Base-by-base conservation (phyloP, 2,888 invertebrate genomes). In the Epinotia brunnichana region DNA sequence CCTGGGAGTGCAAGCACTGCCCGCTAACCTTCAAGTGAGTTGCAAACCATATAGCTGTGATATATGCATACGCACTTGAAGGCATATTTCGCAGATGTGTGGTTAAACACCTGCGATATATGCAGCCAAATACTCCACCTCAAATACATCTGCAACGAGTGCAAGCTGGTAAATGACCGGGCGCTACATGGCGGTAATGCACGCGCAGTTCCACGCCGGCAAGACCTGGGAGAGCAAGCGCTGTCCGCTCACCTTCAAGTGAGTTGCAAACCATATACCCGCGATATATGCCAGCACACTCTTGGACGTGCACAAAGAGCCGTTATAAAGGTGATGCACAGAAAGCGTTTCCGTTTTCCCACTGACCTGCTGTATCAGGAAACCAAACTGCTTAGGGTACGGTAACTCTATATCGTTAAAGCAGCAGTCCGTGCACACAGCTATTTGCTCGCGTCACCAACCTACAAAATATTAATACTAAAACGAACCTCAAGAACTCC, bases 11-110 rank as follows among this genome's bases (percentile, higher is more conserved):
- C 69, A 68, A 59, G 11, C 53, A 59, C 41, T 73, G 73, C 7
- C 68, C 73, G n/a, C 68, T 69, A 19, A 73, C 73, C 11, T 73
- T 73, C 73, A 73, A 73, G 73, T 73, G 3, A 73, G 73, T 73
- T 17, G 3, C 13, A 15, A 15, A 15, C 13, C 44, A 44, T 15
- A 44, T 15, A 44, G 15, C 44, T 4, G 44, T 4, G 44, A 44
- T 44, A 44, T 44, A 15, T 44, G 44, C 13, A 1, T 3, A 4
- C 13, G 15, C 44, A 44, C 15, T n/a, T n/a, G n/a, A n/a, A n/a
- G n/a, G n/a, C n/a, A n/a, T n/a, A n/a, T n/a, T n/a, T n/a, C n/a
- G n/a, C n/a, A n/a, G n/a, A n/a, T n/a, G n/a, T n/a, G n/a, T n/a
- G n/a, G n/a, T n/a, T n/a, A n/a, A n/a, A 44, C 44, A 44, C 13